A percentile compares a stretch with the other conserved stretches of the same genome.
Evolutionary conservation across 2,888 invertebrate genomes (phyloP).

Genomic region (Cryptus viduatorius): DNA sequence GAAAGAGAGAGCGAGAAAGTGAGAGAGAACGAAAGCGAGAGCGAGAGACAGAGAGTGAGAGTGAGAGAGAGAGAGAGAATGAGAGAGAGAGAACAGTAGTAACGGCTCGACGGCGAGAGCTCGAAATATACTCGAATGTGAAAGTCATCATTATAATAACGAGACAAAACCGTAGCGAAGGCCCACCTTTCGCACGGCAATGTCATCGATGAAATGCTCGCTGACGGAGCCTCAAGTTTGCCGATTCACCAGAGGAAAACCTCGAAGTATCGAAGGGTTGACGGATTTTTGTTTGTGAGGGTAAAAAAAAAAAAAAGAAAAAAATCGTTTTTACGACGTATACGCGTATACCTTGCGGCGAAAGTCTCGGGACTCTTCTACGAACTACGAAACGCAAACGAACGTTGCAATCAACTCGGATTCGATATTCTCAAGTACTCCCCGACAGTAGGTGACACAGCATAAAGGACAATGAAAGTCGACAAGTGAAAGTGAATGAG

Average conservation of each 20-base stretch:
- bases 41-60: not conserved
- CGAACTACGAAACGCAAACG: not conserved
- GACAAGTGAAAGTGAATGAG: not conserved
- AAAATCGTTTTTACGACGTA: not conserved
- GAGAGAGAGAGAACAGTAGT: not conserved
- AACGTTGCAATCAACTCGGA: conserved; percentile 17
- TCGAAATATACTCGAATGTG: conserved; percentile 21
- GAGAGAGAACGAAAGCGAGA: not conserved
- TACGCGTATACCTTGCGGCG: not conserved
- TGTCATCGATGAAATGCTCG: conserved; percentile 13
- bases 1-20: not conserved
- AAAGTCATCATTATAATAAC: conserved; percentile 28
- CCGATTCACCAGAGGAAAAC: not conserved
- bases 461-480: not conserved
- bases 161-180: not conserved
- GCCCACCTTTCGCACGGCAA: not conserved
- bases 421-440: not conserved
- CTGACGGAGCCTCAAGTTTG: not conserved
- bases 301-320: not conserved
- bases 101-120: not conserved
- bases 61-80: not conserved
- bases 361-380: not conserved
- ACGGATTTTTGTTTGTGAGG: not conserved
- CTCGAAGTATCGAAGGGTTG: not conserved
- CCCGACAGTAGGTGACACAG: not conserved